A percentile compares a stretch with the other conserved stretches of the same genome.
These are phyloP conservation scores for Drosophila jambulina DNA, from an alignment of 1,140 invertebrate species.

Conservation along the genomic window DNA sequence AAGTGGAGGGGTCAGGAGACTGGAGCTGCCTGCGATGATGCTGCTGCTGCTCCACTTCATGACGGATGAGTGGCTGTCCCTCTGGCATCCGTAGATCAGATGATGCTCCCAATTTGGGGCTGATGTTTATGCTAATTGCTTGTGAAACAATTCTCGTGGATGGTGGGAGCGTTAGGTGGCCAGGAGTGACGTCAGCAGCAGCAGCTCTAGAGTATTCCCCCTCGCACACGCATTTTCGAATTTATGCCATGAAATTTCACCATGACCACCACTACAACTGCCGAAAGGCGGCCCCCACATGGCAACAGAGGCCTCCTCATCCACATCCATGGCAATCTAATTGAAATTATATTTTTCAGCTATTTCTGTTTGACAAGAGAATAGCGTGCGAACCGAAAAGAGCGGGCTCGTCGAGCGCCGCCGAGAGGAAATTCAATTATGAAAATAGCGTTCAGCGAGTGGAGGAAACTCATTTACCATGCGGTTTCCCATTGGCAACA, in stretches of 20 bases:
- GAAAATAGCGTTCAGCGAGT: constrained; percentile 61
- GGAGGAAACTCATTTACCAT: constrained; percentile 51
- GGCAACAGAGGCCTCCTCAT: constrained; percentile 55
- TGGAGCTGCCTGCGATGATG: background rate
- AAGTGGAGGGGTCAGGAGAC: constrained; percentile 17
- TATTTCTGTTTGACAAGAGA: constrained; percentile 50
- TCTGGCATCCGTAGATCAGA: constrained; percentile 34
- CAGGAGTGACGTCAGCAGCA: constrained; percentile 45
- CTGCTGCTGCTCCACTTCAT: constrained; percentile 37
- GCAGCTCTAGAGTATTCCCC: background rate
- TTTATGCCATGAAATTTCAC: constrained; percentile 45
- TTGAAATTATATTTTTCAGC: constrained; percentile 59
- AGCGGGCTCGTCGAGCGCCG: constrained; percentile 9
- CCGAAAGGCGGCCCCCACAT: constrained; percentile 32
- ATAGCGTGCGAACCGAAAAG: constrained; percentile 43
- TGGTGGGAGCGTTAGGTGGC: constrained; percentile 15
- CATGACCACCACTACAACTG: constrained; percentile 9
- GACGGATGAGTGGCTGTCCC: constrained; percentile 53
- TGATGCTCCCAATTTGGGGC: constrained; percentile 72
- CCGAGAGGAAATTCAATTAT: constrained; percentile 74
- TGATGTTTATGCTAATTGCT: constrained; percentile 80
- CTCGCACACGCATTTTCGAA: constrained; percentile 30
- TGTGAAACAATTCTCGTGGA: constrained; percentile 61
- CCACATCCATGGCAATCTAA: constrained; percentile 47
- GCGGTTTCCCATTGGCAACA: constrained; percentile 46